phyloP scores from a whole-genome alignment of 2,113 vertebrate species.

The Poicephalus gulielmi region DNA sequence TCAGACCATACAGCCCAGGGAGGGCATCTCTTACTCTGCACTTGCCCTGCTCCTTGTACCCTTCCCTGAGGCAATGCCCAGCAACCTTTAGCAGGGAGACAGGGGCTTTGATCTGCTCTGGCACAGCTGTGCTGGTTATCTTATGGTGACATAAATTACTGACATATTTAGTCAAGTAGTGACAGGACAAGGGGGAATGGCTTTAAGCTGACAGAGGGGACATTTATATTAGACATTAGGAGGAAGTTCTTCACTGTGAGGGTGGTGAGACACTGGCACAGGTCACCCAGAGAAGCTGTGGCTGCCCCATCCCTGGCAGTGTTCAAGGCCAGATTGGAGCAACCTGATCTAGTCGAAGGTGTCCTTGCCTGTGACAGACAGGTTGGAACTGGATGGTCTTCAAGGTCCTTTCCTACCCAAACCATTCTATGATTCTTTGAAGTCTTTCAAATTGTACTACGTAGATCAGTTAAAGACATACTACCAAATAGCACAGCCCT shows the following conservation, averaged over 20 bases:
- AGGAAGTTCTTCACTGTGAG: neutral
- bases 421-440: neutral
- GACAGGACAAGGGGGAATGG: neutral
- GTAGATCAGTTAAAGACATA: neutral
- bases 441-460: neutral
- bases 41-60: neutral
- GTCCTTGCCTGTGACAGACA: neutral
- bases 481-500: neutral
- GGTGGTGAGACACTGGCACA: neutral
- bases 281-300: neutral
- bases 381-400: neutral
- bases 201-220: neutral
- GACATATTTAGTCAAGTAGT: neutral
- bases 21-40: neutral
- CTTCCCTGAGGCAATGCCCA: neutral
- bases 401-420: neutral
- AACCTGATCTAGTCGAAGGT: neutral
- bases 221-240: neutral
- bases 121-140: neutral
- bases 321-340: neutral
- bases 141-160: neutral
- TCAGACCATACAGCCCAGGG: neutral
- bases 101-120: neutral
- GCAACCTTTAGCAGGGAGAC: neutral
- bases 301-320: neutral